Base-by-base conservation (phyloP, 2,797 vertebrate species). In the Melanogrammus aeglefinus region DNA sequence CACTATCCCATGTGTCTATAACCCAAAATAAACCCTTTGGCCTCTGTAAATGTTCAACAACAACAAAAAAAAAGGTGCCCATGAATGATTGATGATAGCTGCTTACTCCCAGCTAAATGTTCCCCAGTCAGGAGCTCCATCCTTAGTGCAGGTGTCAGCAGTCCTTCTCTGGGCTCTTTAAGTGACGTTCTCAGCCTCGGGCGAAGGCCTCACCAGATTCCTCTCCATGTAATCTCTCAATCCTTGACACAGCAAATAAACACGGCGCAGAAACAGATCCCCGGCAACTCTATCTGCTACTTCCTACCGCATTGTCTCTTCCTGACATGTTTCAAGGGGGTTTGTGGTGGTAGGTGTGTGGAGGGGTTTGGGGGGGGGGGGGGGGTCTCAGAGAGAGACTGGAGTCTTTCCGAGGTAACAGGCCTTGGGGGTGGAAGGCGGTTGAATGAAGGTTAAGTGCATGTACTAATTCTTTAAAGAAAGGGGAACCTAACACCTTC, bases 211-310 rank as follows among this genome's bases (percentile, higher is more conserved):
- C 92, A 92, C 91, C 93, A 94, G 93, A 93, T 92, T 92, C 92
- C 89, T 93, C 84, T 82, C 89, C 87, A 90, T 92, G 94, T 94
- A 95, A 95, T 95, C 94, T 95, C 94, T 95, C 94, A 94, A 93
- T 94, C 89, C 93, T 92, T 95, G 94, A 95, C 94, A 95, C 90
- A 93, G 93, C 94, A 95, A 95, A 95, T 94, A 95, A 95, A 95
- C 94, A 95, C 85, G 79, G 82, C 80, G 78, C 87, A 91, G 88
- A 93, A 91, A 87, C 88, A 89, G 85, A 92, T 77, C 79, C 87
- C 12, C 72, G 94, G 92, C 44, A 94, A 95, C 93, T 92, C 92
- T 93, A 95, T 95, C 94, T 92, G 92, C 89, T 77, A 86, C 94
- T 95, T 95, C 94, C 94, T 94, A 92, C 89, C 75, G 86, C 92